These are phyloP conservation scores for Lycocorax pyrrhopterus DNA, from an alignment of 2,113 vertebrate genomes.

Conservation along the genomic window DNA sequence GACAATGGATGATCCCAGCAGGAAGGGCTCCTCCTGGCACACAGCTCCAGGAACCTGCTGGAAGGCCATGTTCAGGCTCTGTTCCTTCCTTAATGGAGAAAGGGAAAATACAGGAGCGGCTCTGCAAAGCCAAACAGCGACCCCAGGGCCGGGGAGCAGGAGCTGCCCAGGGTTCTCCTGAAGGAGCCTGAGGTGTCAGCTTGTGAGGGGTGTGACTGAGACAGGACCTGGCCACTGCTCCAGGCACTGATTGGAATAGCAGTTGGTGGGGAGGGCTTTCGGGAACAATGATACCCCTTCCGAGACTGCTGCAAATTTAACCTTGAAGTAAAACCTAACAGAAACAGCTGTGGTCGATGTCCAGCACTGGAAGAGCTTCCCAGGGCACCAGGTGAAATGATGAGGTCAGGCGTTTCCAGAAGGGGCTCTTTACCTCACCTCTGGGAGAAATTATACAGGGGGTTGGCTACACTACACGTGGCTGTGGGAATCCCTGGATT, in stretches of 20 bases:
- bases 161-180: rapidly evolving
- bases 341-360: neutral
- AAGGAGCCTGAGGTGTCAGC: neutral
- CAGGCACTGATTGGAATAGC: neutral
- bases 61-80: neutral
- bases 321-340: neutral
- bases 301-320: neutral
- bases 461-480: neutral
- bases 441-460: neutral
- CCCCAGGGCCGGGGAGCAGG: neutral
- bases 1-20: neutral
- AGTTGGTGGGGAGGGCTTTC: neutral
- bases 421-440: neutral
- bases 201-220: neutral
- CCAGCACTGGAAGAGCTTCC: neutral
- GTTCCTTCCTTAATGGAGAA: neutral
- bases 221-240: neutral
- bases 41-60: neutral
- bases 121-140: neutral
- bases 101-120: neutral
- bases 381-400: neutral
- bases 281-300: neutral
- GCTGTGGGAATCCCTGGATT: neutral
- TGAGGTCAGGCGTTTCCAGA: neutral
- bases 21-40: neutral